A percentile compares a stretch with the other conserved stretches of the same genome.
phyloP scores from a whole-genome alignment of 1,140 invertebrate species.

The Apis laboriosa region DNA sequence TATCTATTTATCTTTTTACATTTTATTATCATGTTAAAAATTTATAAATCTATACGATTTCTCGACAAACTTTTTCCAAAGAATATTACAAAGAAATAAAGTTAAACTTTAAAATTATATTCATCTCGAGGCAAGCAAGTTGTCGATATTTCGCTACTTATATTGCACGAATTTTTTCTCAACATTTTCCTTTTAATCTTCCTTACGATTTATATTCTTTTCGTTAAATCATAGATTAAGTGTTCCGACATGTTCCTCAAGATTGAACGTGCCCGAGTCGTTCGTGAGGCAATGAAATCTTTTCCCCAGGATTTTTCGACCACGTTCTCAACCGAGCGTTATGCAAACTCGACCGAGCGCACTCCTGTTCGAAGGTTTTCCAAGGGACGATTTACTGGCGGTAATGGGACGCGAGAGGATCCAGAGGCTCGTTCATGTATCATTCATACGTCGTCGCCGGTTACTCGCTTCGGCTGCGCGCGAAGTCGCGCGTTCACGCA shows the following conservation, averaged over 20 bases:
- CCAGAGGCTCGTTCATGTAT: slow-evolving; percentile 64
- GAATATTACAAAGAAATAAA: no score
- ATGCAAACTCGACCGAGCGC: slow-evolving; percentile 58
- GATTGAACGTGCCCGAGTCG: neutral
- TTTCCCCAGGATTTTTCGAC: slow-evolving; percentile 12
- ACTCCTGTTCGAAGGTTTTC: slow-evolving; percentile 62
- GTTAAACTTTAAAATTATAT: no score
- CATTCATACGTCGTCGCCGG: slow-evolving; percentile 63
- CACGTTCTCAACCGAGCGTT: slow-evolving; percentile 39
- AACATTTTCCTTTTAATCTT: no score
- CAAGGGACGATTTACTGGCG: slow-evolving; percentile 60
- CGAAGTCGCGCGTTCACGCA: slow-evolving; percentile 50
- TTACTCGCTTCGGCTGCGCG: slow-evolving; percentile 53
- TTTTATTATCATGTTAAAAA: no score
- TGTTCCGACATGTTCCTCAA: neutral
- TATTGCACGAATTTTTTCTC: neutral
- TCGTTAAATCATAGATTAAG: no score
- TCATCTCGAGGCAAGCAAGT: no score
- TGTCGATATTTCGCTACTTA: no score
- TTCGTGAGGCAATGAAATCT: slow-evolving; percentile 8
- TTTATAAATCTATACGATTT: no score
- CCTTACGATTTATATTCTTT: neutral
- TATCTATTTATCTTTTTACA: no score
- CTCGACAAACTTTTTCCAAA: no score
- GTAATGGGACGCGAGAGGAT: slow-evolving; percentile 63